phyloP scores from a whole-genome alignment of 2,888 invertebrate species.

The Drosophila meridiana region DNA sequence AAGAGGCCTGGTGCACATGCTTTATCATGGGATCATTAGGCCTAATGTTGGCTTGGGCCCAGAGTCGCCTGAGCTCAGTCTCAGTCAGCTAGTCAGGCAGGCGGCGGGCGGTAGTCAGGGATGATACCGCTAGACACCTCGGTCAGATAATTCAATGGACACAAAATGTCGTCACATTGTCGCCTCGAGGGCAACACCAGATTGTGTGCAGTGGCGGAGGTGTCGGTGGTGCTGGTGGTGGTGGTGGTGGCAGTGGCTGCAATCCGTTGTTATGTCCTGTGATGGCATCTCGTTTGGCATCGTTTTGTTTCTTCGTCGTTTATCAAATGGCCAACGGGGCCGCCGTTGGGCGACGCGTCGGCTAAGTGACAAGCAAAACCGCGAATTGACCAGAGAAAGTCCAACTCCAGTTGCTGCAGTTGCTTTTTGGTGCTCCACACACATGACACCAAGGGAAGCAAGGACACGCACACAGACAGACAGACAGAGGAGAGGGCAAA shows the following conservation, averaged over 20 bases:
- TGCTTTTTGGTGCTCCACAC: constrained; percentile 61
- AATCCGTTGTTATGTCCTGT: constrained; percentile 51
- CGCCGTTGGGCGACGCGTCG: constrained; percentile 70
- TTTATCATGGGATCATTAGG: constrained; percentile 33
- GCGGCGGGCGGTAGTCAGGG: constrained; percentile 14
- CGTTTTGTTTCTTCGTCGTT: constrained; percentile 76
- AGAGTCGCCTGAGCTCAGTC: constrained; percentile 14
- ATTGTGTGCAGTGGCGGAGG: background rate
- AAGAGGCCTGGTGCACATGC: constrained; percentile 8
- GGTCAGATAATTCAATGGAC: constrained; percentile 57
- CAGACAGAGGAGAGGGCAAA: constrained; percentile 3
- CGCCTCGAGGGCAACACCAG: constrained; percentile 52
- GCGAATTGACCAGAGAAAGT: constrained; percentile 84
- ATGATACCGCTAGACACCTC: constrained; percentile 39
- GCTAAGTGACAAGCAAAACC: constrained; percentile 84
- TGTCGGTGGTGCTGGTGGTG: constrained; percentile 3
- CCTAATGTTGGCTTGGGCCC: constrained; percentile 6
- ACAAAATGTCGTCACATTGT: constrained; percentile 78
- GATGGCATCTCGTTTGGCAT: constrained; percentile 63
- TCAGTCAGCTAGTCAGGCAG: constrained; percentile 14
- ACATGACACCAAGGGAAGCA: constrained; percentile 9
- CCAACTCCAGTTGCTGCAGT: constrained; percentile 65
- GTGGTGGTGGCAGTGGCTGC: constrained; percentile 10
- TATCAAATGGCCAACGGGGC: constrained; percentile 78
- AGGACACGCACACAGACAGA: constrained; percentile 17